phyloP scores from a whole-genome alignment of 64 coral and sea anemone genomes.

The Montipora sp. region DNA sequence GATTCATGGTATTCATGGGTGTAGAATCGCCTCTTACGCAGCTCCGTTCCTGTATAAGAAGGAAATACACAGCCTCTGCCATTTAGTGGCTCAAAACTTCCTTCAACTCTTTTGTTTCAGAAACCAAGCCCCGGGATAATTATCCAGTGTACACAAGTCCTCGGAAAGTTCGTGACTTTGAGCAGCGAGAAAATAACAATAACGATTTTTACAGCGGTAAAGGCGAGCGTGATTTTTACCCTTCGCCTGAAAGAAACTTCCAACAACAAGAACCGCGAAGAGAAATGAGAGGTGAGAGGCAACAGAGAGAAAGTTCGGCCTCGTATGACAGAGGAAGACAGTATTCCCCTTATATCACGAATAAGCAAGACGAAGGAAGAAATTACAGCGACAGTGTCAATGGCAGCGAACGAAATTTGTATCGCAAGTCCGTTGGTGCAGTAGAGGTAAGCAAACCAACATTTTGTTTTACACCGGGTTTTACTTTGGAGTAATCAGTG shows the following conservation, averaged over 20 bases:
- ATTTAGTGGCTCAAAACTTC: not conserved
- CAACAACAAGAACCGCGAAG: conserved; percentile 2
- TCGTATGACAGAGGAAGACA: conserved; percentile 28
- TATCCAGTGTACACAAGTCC: conserved; percentile 34
- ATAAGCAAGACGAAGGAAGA: conserved; percentile 11
- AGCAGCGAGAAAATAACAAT: conserved; percentile 44
- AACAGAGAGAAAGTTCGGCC: not conserved
- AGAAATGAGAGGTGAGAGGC: conserved; percentile 24
- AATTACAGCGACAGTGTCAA: conserved; percentile 4
- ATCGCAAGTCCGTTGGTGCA: conserved; percentile 49
- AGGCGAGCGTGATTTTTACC: conserved; percentile 1
- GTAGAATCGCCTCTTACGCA: not conserved
- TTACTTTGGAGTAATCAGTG: not conserved
- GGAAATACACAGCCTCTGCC: not conserved
- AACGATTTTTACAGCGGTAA: conserved; percentile 43
- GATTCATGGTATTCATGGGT: conserved; percentile 17
- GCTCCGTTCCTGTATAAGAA: not conserved
- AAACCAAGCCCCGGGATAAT: conserved; percentile 11
- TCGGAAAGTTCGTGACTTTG: conserved; percentile 37
- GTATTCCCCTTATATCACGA: conserved; percentile 3
- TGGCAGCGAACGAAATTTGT: conserved; percentile 30
- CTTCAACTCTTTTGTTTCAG: not conserved
- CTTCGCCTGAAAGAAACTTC: conserved; percentile 24
- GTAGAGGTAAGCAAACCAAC: not conserved
- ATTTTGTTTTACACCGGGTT: not conserved